Conservation (phyloP, 2,797 vertebrate genomes). For the Lagorchestes hirsutus region DNA sequence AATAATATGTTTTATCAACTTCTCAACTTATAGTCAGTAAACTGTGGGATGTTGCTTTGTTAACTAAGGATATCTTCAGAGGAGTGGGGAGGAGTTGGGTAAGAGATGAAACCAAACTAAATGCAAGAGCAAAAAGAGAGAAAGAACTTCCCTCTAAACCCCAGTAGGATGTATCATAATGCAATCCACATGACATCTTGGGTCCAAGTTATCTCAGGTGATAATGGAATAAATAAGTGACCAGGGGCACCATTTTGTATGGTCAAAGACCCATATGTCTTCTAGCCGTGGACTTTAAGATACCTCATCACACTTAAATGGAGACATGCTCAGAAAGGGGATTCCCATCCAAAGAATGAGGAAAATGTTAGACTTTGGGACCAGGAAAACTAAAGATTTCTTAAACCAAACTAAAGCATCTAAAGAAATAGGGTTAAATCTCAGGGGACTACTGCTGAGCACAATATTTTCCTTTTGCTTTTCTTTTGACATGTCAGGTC, state of each 20-base stretch:
- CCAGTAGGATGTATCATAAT: background rate
- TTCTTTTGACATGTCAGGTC: background rate
- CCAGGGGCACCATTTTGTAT: background rate
- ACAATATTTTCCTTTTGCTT: background rate
- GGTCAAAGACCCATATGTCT: conserved; percentile 23
- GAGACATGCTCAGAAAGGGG: conserved; percentile 1
- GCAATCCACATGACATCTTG: background rate
- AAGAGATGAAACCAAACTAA: background rate
- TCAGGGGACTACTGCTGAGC: background rate
- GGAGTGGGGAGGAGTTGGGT: background rate
- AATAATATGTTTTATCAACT: background rate
- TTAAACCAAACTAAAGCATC: background rate
- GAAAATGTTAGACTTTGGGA: conserved; percentile 6
- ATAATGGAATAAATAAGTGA: conserved; percentile 32
- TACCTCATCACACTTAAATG: background rate
- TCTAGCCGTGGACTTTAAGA: background rate
- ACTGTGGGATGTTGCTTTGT: background rate
- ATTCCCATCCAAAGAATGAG: background rate
- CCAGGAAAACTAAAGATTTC: background rate
- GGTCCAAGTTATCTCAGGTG: background rate
- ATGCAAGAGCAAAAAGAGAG: background rate
- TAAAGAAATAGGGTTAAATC: conserved; percentile 26
- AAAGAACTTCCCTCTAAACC: background rate
- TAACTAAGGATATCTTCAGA: background rate
- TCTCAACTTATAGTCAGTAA: background rate